phyloP scores from a whole-genome alignment of 2,888 invertebrate species.

The Asteroscopus sphinx region DNA sequence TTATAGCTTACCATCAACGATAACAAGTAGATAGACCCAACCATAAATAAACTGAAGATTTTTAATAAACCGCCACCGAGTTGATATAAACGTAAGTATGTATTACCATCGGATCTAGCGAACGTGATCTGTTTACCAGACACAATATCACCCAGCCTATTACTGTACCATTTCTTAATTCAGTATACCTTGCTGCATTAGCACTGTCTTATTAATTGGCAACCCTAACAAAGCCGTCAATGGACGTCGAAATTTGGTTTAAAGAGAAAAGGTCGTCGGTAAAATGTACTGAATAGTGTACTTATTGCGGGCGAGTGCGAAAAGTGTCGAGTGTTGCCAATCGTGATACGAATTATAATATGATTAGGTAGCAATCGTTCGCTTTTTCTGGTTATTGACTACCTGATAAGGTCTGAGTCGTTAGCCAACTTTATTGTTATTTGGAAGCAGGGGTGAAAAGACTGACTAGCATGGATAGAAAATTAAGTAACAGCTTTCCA shows the following conservation, averaged over 20 bases:
- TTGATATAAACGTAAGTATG: slow-evolving; percentile 46
- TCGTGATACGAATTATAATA: slow-evolving; percentile 52
- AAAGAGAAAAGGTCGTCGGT: not conserved
- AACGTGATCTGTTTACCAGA: slow-evolving; percentile 45
- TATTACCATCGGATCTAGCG: slow-evolving; percentile 33
- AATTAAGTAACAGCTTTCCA: too few species aligned
- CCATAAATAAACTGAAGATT: slow-evolving; percentile 39
- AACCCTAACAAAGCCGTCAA: not conserved
- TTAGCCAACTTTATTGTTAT: slow-evolving; percentile 41
- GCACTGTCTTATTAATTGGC: rapidly evolving
- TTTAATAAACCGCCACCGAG: slow-evolving; percentile 44
- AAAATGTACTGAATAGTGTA: slow-evolving; percentile 33
- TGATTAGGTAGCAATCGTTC: slow-evolving; percentile 36
- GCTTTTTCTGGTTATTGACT: slow-evolving; percentile 40
- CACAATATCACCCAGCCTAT: slow-evolving; percentile 8
- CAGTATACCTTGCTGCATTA: slow-evolving; percentile 8
- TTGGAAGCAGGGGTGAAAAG: slow-evolving; percentile 28
- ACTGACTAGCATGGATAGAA: too few species aligned
- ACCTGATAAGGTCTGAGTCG: slow-evolving; percentile 27
- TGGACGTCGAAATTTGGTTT: not conserved
- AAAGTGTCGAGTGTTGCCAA: slow-evolving; percentile 56
- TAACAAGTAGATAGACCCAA: not conserved
- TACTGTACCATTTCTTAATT: not conserved
- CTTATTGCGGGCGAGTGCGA: slow-evolving; percentile 44
- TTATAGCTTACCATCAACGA: slow-evolving; percentile 6